These are phyloP conservation scores for Tonatia bakeri DNA, from an alignment of 2,113 vertebrate species.

Conservation along the genomic window DNA sequence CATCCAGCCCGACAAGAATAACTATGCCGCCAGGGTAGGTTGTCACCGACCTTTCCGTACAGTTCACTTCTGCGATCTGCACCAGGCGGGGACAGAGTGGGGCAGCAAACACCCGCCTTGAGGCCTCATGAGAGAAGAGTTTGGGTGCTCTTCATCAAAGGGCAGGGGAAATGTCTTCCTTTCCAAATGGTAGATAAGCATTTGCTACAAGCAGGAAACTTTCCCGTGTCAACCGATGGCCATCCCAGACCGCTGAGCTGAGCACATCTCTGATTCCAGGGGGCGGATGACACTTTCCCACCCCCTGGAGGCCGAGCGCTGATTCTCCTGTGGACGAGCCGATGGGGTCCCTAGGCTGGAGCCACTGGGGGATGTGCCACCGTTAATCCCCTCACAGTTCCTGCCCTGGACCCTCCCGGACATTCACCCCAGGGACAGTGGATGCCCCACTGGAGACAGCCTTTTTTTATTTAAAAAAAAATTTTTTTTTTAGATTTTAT, in stretches of 20 bases:
- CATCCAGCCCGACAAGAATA: conserved; percentile 81
- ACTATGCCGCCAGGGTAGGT: conserved; percentile 85
- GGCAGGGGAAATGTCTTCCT: neutral
- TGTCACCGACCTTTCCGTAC: accelerated
- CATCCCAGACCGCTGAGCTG: neutral
- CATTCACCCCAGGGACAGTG: neutral
- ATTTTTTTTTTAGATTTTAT: no score
- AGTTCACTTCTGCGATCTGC: neutral
- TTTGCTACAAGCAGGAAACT: neutral
- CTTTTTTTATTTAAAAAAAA: no score
- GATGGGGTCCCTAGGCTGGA: neutral
- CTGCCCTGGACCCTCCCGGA: neutral
- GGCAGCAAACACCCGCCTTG: neutral
- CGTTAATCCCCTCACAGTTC: neutral
- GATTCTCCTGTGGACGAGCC: neutral
- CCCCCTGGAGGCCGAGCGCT: neutral
- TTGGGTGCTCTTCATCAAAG: neutral
- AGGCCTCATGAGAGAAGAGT: neutral
- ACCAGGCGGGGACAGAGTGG: neutral
- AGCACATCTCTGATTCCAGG: neutral
- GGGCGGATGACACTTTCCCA: neutral
- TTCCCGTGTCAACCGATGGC: neutral
- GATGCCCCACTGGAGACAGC: neutral
- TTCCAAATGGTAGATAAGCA: neutral
- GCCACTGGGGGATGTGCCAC: neutral